Conservation (phyloP, 2,888 invertebrate genomes). For the Apantesis nais region DNA sequence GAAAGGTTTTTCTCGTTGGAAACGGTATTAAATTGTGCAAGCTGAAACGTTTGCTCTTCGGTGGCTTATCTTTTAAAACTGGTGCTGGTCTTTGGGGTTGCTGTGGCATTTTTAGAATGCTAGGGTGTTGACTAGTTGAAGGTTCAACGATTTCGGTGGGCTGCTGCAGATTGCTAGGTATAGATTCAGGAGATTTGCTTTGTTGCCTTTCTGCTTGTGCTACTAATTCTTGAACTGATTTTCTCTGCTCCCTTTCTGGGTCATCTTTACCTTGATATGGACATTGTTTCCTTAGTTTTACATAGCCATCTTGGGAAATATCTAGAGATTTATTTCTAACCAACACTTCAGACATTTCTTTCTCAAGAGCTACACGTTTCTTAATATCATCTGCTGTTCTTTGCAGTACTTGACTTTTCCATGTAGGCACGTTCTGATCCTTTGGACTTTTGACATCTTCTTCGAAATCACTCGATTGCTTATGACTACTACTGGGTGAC, state of each 20-base stretch:
- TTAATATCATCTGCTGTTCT: conserved; percentile 79
- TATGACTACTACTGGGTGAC: conserved; percentile 62
- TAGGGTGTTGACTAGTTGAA: conserved; percentile 58
- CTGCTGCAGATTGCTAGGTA: conserved; percentile 59
- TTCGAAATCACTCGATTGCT: conserved; percentile 63
- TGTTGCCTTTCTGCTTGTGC: conserved; percentile 86
- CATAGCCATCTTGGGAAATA: conserved; percentile 82
- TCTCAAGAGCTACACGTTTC: conserved; percentile 72
- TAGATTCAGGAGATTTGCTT: conserved; percentile 72
- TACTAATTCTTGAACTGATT: conserved; percentile 87
- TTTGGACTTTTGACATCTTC: conserved; percentile 56
- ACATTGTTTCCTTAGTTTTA: conserved; percentile 74
- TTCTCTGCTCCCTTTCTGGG: conserved; percentile 72
- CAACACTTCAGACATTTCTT: conserved; percentile 72
- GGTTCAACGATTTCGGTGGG: conserved; percentile 66
- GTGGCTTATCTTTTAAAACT: conserved; percentile 78
- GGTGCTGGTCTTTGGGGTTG: conserved; percentile 80
- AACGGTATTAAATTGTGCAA: conserved; percentile 83
- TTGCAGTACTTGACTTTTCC: conserved; percentile 81
- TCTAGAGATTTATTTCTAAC: conserved; percentile 72
- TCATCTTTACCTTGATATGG: conserved; percentile 57
- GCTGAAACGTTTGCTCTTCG: conserved; percentile 80
- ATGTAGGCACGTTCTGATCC: conserved; percentile 60
- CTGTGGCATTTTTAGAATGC: conserved; percentile 77
- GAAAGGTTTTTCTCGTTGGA: conserved; percentile 81